phyloP scores from a whole-genome alignment of 1,140 invertebrate genomes.

The Lepidurus couesii region DNA sequence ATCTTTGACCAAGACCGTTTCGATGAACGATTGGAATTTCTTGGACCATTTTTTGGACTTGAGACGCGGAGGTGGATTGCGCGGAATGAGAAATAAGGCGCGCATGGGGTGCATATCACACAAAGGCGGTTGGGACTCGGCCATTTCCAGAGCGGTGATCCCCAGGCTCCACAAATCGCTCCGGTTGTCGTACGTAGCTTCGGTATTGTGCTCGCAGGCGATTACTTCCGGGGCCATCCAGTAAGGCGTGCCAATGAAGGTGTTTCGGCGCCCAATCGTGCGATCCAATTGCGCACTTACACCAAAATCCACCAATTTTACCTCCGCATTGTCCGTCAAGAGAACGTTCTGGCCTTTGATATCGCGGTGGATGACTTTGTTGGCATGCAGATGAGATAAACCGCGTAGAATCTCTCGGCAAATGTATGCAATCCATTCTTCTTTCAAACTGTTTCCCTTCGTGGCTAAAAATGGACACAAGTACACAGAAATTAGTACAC shows the following conservation, averaged over 20 bases:
- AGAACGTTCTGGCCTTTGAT: conserved; percentile 99
- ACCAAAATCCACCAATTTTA: conserved; percentile 99
- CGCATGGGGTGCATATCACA: conserved; percentile 99
- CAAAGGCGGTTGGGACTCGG: conserved; percentile 96
- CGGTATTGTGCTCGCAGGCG: conserved; percentile 99
- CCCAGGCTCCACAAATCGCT: conserved; percentile 98
- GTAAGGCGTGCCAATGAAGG: conserved; percentile 98
- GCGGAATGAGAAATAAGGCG: conserved; percentile 94
- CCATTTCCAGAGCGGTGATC: conserved; percentile 99
- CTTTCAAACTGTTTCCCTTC: conserved; percentile 94
- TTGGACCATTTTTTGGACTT: conserved; percentile 98
- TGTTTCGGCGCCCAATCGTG: conserved; percentile 96
- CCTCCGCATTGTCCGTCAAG: conserved; percentile 98
- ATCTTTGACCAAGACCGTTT: conserved; percentile 89
- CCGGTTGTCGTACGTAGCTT: conserved; percentile 98
- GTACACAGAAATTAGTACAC: conserved; percentile 32
- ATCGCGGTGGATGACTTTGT: conserved; percentile 99
- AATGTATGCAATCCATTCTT: conserved; percentile 99
- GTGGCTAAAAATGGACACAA: conserved; percentile 55
- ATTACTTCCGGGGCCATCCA: conserved; percentile 99
- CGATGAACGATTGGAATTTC: conserved; percentile 84
- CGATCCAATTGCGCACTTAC: conserved; percentile 98
- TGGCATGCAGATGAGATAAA: conserved; percentile 93
- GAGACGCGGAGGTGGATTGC: conserved; percentile 91
- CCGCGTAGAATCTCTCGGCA: conserved; percentile 95